Evolutionary conservation across 1,140 invertebrate species (phyloP), one percentile per base, ranked within the genome.

Genomic region (Drosophila mayri): DNA sequence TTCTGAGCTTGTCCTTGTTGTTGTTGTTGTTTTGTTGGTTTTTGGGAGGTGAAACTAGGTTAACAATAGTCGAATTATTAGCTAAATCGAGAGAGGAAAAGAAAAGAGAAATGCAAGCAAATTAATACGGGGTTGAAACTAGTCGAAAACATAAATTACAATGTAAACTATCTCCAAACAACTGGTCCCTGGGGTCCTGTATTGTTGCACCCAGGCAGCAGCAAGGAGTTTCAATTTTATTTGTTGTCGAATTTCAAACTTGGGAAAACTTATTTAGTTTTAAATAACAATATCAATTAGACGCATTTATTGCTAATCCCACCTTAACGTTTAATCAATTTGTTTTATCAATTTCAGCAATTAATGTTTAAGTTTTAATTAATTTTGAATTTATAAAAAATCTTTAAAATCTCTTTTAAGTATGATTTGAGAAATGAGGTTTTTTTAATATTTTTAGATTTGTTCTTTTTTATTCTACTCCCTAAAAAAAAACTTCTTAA

Each of bases 41-140:
- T 61, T 81, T 79, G 80, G 72, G 54, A 77, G 73, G 79, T 83
- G 76, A 88, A 87, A 80, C 76, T 88, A 83, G 76, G 80, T 87
- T 73, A 84, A 86, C 80, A 87, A 83, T 84, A 64, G 76, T 88
- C 65, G 76, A 90, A 80, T 80, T 74, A 50, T 77, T 66, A 80
- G 76, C 84, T 87, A 73, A 61, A 79, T 18, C 10, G 55, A 77
- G 11, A 47, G 40, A 60, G 8, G 57, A 4, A 47, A 25, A 60
- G 8, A 52, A 38, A 61, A 47, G 11, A 14, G 14, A n/a, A 43
- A 30, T 30, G 8, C 5, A 55, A 35, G 2, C 11, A 54, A 50
- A 25, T 44, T 52, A 66, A 20, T 50, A 25, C 0, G 12, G 46
- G 22, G 20, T 52, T 47, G 12, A 35, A 41, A 44, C 37, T 11